Evolutionary conservation across 2,113 vertebrate genomes (phyloP), one percentile per base, ranked within the genome.

Genomic region (Misgurnus anguillicaudatus): DNA sequence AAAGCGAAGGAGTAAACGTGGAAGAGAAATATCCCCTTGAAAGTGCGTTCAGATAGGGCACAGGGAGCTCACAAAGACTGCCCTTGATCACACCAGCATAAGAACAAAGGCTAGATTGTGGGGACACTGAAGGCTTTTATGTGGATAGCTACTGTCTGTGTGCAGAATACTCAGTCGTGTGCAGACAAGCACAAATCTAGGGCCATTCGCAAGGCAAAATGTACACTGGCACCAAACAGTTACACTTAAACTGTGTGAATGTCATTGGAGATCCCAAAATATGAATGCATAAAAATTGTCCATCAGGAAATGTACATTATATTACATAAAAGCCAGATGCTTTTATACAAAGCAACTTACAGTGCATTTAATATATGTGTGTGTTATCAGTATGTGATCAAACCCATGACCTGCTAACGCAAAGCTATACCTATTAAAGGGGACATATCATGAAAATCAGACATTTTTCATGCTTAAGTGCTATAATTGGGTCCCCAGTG

Each of bases 21-120:
- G 66, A 75, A 36, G 41, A 76, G 62, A 63, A 79, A 48, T 17
- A 69, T 68, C 51, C 31, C 60, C 51, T 76, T 80, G 38, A 82
- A 80, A 77, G 79, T 75, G 61, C 38, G 64, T 72, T 47, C 78
- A 83, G 81, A 14, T 61, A 19, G 47, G 75, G 58, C 61, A 58
- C 19, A 60, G 47, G 75, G 66, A 73, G 79, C 75, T 24, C 75
- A 83, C 72, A 83, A 83, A 83, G 79, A 63, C 81, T 83, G 67
- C 77, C 72, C 81, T 81, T 84, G 69, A 82, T 82, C 83, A 86
- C 78, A 64, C 41, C 53, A 80, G 71, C 39, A 36, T 78, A 80
- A 74, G 82, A 79, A 84, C 72, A 84, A 86, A 86, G 81, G 57
- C 62, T 17, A 68, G 75, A 80, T 77, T 77, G 78, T 75, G 70